These are phyloP conservation scores for Acanthurus lineatus DNA, from an alignment of 2,797 vertebrate species.

Conservation along the genomic window DNA sequence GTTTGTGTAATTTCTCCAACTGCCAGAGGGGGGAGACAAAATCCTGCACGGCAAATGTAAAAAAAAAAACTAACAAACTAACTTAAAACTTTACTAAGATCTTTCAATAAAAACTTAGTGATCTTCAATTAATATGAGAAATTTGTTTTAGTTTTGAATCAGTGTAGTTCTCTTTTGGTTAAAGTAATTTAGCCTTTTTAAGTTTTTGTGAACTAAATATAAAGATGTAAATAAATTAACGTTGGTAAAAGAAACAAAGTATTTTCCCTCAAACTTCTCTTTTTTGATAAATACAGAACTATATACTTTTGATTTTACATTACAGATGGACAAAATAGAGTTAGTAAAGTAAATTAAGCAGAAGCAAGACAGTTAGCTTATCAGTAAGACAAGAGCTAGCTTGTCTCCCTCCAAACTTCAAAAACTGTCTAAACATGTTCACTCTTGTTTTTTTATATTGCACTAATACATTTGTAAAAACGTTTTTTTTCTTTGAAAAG, in stretches of 20 bases:
- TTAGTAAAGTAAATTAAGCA: too few species aligned
- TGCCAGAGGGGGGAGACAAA: not conserved
- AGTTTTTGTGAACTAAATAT: not conserved
- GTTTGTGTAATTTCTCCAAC: not conserved
- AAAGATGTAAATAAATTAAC: too few species aligned
- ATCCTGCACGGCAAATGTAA: too few species aligned
- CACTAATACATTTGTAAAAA: not conserved
- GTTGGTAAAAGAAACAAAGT: too few species aligned
- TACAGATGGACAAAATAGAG: not conserved
- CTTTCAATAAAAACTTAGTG: not conserved
- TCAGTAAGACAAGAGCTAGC: too few species aligned
- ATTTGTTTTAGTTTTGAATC: not conserved
- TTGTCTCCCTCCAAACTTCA: too few species aligned
- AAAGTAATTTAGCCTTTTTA: not conserved
- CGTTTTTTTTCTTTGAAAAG: too few species aligned
- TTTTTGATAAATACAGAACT: not conserved
- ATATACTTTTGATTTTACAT: not conserved
- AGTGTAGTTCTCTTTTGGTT: not conserved
- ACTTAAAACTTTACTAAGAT: not conserved
- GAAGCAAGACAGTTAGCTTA: too few species aligned
- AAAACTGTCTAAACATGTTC: not conserved
- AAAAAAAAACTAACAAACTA: not conserved
- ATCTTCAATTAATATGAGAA: not conserved
- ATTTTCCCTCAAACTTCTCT: too few species aligned
- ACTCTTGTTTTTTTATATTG: not conserved